Conservation (phyloP, 2,888 invertebrate genomes). For the Cetonia aurata region DNA sequence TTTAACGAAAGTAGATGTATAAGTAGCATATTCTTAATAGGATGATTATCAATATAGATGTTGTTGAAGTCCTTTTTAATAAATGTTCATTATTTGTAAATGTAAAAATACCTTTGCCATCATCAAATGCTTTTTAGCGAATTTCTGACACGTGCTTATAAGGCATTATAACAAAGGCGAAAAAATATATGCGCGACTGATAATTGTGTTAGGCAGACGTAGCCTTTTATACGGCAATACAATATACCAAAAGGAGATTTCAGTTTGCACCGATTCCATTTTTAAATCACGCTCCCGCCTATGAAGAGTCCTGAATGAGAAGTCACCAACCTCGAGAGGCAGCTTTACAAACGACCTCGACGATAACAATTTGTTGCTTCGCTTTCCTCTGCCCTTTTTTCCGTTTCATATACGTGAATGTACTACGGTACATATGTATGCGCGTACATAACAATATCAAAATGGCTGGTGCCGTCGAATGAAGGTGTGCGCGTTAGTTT, state of each 20-base stretch:
- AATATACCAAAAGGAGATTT: conserved; percentile 7
- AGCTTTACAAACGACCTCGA: conserved; percentile 21
- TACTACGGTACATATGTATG: background rate
- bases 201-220: background rate
- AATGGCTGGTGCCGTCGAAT: conserved; percentile 6
- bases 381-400: background rate
- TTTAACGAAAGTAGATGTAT: too few species aligned
- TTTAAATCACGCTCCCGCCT: background rate
- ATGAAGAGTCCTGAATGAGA: background rate
- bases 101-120: too few species aligned
- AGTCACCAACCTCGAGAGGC: conserved; percentile 7
- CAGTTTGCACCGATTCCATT: conserved; percentile 17
- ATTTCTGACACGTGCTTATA: too few species aligned
- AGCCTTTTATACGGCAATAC: background rate
- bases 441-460: conserved; percentile 19
- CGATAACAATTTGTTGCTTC: conserved; percentile 33
- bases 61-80: too few species aligned
- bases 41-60: too few species aligned
- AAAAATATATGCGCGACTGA: too few species aligned
- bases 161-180: too few species aligned
- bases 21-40: too few species aligned
- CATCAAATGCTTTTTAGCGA: too few species aligned
- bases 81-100: too few species aligned
- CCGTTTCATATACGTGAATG: too few species aligned
- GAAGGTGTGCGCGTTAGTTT: too few species aligned